Base-by-base conservation (phyloP, 2,113 vertebrate species). In the Hyperoodon ampullatus region DNA sequence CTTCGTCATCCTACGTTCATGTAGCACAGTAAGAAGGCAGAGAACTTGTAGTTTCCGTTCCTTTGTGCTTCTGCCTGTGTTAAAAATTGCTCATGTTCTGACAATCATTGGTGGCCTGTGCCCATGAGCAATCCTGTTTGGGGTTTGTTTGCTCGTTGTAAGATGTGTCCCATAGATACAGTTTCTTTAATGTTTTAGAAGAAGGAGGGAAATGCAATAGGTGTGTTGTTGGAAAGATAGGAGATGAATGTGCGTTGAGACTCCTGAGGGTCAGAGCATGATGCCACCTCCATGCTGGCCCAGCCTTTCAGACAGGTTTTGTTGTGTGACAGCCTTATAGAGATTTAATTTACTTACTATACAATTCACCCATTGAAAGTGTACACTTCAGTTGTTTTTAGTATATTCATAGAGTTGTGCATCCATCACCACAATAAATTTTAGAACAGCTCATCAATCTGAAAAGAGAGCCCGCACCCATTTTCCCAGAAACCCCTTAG, bases 1-100 rank as follows among this genome's bases (percentile, higher is more conserved):
- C 23, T 10, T 26, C 0, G 0, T 10, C 12, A 4, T 21, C 68
- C 44, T 60, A 8, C 2, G 24, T 65, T 35, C 44, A 33, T 3
- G 5, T 5, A 11, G 28, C 6, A 0, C 35, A 18, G 33, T 14
- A 10, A 66, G 70, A 96, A 87, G 47, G 30, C 75, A 66, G 70
- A 68, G 47, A 35, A 88, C 55, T 53, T 14, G 13, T 15, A 19
- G 8, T 39, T 65, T 75, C 72, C 42, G 18, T 47, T 68, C 28
- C 1, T 91, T 63, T 24, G 13, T 66, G 78, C 12, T 44, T 35
- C 58, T 65, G 5, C 35, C 30, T 28, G 12, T 23, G 2, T 26
- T 66, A 26, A 65, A 85, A 78, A 55, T 50, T n/a, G 24, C 39
- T 50, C 19, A 2, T 4, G 13, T 44, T 28, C 65, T 24, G 1